A percentile compares a stretch with the other conserved stretches of the same genome.
Conservation (phyloP, 2,113 vertebrate genomes). For the Pangasianodon gigas region DNA sequence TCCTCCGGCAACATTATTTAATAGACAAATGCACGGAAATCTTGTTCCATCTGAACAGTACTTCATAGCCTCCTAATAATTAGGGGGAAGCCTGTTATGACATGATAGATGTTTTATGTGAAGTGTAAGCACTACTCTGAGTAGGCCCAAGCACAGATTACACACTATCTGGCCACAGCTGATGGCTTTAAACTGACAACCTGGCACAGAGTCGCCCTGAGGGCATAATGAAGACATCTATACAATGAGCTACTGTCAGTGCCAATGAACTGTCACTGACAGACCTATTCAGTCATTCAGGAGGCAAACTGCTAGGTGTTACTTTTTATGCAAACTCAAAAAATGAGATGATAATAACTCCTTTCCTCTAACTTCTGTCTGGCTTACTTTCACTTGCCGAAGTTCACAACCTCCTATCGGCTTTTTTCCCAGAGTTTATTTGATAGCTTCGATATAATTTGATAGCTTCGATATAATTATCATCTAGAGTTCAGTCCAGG, state of each 20-base stretch:
- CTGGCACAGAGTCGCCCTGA: constrained; percentile 1
- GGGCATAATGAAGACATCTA: constrained; percentile 15
- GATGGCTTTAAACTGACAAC: constrained; percentile 13
- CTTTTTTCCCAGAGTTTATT: not conserved
- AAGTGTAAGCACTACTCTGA: not conserved
- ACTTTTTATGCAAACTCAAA: not conserved
- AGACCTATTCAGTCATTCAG: not conserved
- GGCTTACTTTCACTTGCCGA: not conserved
- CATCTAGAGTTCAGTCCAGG: not conserved
- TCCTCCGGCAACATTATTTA: not conserved
- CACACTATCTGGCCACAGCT: constrained; percentile 15
- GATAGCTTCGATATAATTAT: not conserved
- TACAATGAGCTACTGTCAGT: constrained; percentile 15
- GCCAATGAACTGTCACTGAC: constrained; percentile 7
- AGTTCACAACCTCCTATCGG: not conserved
- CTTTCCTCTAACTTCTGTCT: not conserved
- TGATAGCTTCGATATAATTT: not conserved
- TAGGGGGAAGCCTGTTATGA: not conserved
- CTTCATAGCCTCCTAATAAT: not conserved
- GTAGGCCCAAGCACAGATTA: constrained; percentile 23
- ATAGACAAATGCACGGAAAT: not conserved
- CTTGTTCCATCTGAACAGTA: no score
- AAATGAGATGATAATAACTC: not conserved
- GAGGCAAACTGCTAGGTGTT: not conserved
- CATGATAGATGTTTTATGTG: constrained; percentile 7